Conservation (phyloP, 2,797 vertebrate genomes). For the Myotis daubentonii region DNA sequence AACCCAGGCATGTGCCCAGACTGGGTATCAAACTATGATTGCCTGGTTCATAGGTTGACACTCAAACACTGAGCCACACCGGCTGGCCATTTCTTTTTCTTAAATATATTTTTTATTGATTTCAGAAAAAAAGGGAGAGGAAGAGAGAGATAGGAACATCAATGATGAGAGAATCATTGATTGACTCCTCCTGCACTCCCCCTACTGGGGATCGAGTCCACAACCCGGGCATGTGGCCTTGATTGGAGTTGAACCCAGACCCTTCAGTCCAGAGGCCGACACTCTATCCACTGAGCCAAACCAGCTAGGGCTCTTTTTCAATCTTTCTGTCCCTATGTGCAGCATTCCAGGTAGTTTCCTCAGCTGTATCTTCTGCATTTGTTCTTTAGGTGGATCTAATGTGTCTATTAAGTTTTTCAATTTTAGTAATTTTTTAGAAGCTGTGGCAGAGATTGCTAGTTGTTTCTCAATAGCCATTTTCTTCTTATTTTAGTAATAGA, state of each 20-base stretch:
- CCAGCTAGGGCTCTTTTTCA: neutral
- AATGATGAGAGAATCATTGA: neutral
- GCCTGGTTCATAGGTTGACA: too few species aligned
- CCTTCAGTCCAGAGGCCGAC: neutral
- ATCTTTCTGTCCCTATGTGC: neutral
- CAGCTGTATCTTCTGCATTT: neutral
- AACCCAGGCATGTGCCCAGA: too few species aligned
- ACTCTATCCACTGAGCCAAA: neutral
- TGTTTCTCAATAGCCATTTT: neutral
- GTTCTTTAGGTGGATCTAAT: neutral
- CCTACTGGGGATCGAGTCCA: neutral
- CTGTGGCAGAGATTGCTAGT: neutral
- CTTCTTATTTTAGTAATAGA: neutral
- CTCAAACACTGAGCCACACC: too few species aligned
- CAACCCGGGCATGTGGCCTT: neutral
- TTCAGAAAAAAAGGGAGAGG: neutral
- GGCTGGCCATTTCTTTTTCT: too few species aligned
- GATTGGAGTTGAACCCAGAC: neutral
- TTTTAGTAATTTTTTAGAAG: neutral
- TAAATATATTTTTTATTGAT: too few species aligned
- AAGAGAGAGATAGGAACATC: neutral
- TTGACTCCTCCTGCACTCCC: neutral
- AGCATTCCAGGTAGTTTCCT: neutral
- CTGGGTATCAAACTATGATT: too few species aligned
- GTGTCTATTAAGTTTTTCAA: neutral